phyloP scores from a whole-genome alignment of 2,888 invertebrate species.

The Pherbina coryleti region DNA sequence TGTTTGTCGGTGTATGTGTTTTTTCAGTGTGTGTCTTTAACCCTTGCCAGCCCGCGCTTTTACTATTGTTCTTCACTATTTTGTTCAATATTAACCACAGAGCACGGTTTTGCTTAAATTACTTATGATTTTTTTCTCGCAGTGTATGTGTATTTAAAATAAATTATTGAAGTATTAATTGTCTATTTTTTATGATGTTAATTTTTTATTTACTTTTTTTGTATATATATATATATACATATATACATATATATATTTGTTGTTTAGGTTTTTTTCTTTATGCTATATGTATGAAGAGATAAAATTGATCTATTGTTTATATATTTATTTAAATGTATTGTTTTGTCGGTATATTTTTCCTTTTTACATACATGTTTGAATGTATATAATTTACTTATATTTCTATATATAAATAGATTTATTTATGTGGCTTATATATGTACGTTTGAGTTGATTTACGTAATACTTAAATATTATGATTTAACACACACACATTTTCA shows the following conservation, averaged over 20 bases:
- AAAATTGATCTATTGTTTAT: conserved; percentile 54
- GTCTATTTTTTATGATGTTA: conserved; percentile 15
- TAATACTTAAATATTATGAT: conserved; percentile 45
- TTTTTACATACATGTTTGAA: neutral
- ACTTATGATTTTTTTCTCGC: neutral
- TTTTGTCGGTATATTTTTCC: conserved; percentile 33
- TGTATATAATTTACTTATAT: conserved; percentile 3
- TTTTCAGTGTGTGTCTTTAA: neutral
- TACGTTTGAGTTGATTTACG: conserved; percentile 43
- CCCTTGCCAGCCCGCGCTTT: neutral
- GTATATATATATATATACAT: no score
- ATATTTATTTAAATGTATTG: conserved; percentile 25
- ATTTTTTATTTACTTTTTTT: neutral
- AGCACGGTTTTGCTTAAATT: no score
- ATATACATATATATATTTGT: neutral
- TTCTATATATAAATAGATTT: conserved; percentile 25
- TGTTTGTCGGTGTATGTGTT: neutral
- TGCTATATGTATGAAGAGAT: conserved; percentile 49
- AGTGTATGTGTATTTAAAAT: conserved; percentile 7
- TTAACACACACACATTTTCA: conserved; percentile 52
- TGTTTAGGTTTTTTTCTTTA: conserved; percentile 46
- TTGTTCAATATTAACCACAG: neutral
- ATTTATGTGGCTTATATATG: conserved; percentile 44
- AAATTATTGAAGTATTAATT: conserved; percentile 8
- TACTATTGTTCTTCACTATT: neutral